phyloP scores from a whole-genome alignment of 2,113 vertebrate genomes.

The Fulmarus glacialis region DNA sequence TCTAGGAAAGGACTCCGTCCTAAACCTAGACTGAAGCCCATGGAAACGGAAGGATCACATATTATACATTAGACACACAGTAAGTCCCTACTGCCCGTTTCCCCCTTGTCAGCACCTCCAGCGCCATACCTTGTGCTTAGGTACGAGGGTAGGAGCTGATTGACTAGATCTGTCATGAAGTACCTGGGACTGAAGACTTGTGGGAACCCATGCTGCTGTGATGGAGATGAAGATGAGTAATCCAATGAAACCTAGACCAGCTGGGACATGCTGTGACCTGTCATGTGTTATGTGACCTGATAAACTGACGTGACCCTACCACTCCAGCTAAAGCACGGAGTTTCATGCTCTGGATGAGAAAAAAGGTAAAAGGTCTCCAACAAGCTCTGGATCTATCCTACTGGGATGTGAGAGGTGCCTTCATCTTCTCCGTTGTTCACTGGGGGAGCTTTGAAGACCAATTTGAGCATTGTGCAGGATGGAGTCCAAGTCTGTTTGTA shows the following conservation, averaged over 20 bases:
- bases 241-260: not conserved
- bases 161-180: not conserved
- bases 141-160: not conserved
- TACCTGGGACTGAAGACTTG: not conserved
- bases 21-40: not conserved
- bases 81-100: not conserved
- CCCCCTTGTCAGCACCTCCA: not conserved
- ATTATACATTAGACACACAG: not conserved
- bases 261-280: not conserved
- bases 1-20: not conserved
- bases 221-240: not conserved
- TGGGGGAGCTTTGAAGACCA: not conserved
- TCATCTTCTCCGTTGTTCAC: fast-evolving
- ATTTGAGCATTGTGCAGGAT: not conserved
- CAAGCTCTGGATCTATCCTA: not conserved
- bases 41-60: not conserved
- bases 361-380: not conserved
- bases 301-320: not conserved
- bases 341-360: not conserved
- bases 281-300: not conserved
- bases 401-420: not conserved
- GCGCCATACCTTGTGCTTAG: not conserved
- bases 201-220: not conserved
- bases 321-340: not conserved
- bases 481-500: not conserved